Evolutionary conservation across 2,888 invertebrate species (phyloP).

Genomic region (Tiliacea citrago): DNA sequence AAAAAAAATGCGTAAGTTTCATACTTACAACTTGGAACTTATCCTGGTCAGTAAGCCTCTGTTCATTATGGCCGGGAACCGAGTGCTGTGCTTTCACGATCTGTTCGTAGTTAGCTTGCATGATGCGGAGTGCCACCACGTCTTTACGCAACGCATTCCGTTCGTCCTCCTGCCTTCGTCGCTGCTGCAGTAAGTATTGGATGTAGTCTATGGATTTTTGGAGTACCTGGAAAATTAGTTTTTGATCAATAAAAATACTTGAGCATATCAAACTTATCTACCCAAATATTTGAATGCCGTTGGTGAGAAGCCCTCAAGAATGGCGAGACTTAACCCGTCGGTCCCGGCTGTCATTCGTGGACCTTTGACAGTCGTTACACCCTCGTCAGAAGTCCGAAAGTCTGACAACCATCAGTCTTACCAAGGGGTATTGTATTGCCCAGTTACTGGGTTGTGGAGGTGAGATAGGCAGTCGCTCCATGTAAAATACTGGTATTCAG

Average conservation of each 20-base stretch:
- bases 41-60: constrained; percentile 97
- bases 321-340: too few relatives aligned
- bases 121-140: constrained; percentile 97
- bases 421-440: too few relatives aligned
- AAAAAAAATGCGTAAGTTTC: background rate
- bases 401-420: too few relatives aligned
- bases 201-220: constrained; percentile 98
- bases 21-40: constrained; percentile 98
- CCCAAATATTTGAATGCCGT: too few relatives aligned
- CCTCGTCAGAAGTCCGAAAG: too few relatives aligned
- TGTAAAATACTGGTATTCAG: too few relatives aligned
- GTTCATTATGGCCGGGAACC: constrained; percentile 96
- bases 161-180: constrained; percentile 98
- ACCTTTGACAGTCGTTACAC: too few relatives aligned
- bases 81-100: constrained; percentile 99
- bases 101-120: constrained; percentile 98
- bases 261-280: background rate
- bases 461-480: too few relatives aligned
- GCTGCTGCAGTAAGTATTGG: constrained; percentile 97
- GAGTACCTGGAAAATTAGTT: constrained; percentile 90
- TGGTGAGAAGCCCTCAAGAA: background rate
- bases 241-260: constrained; percentile 2
- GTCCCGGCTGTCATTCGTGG: too few relatives aligned
- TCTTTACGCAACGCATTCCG: constrained; percentile 97
- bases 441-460: too few relatives aligned